Evolutionary conservation across 92 coral and sea anemone genomes (phyloP), one percentile per base, ranked within the genome.

Genomic region (Nematostella vectensis): DNA sequence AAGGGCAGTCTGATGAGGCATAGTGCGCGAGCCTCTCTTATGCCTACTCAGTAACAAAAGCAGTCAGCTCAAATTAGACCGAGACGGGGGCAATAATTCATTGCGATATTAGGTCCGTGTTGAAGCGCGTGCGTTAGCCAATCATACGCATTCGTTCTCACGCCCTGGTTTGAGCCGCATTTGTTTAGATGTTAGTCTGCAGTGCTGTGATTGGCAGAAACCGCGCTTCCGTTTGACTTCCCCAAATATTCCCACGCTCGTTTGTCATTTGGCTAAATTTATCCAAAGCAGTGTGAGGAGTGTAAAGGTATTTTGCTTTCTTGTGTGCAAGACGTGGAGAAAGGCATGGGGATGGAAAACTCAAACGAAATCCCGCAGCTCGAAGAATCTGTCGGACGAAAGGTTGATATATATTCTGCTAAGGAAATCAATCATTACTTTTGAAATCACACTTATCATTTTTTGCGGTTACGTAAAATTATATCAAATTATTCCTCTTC

Each of bases 191-290:
- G 68, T 27, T 62, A 44, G 11, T 48, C 51, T 20, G 53, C 40
- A 25, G 59, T 23, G 25, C 20, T 58, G 67, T 49, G 65, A 81
- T 81, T 81, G 88, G 88, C 54, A 40, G 26, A 3, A 20, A 8
- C 68, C 28, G 37, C 48, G 49, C 54, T 37, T 50, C 57, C 65
- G 27, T 15, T 61, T 60, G 29, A 51, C 18, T 53, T 60, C 57
- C 25, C 57, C 54, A 68, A 79, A 74, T 78, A 76, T 83, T 83
- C 86, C 82, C 93, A 83, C 81, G 78, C 65, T 71, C 63, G 27
- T 1, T 12, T 27, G 31, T 54, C 20, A 29, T 12, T 27, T 54
- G 16, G 22, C 31, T 54, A 24, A 26, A 26, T 13, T 27, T 20
- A 4, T 15, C 21, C 17, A n/a, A n/a, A n/a, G n/a, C n/a, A 4